These are phyloP conservation scores for Acromyrmex charruanus DNA, from an alignment of 1,140 invertebrate genomes.

Conservation along the genomic window DNA sequence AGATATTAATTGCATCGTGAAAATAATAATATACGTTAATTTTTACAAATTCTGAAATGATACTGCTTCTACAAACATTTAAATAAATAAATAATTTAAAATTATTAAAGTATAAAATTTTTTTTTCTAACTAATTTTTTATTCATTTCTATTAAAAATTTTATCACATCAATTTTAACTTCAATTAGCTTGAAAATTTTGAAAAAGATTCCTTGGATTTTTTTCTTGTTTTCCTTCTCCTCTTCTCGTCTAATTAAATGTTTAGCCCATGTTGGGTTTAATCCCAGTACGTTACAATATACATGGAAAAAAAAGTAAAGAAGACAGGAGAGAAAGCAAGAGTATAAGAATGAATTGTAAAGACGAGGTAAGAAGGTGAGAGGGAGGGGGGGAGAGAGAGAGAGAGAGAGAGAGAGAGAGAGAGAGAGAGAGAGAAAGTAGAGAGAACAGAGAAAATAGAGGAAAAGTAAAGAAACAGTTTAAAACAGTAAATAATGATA, in stretches of 20 bases:
- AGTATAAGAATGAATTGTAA: slow-evolving; percentile 41
- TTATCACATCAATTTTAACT: background rate
- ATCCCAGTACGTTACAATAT: slow-evolving; percentile 43
- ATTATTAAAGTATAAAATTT: background rate
- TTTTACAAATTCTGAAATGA: background rate
- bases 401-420: too few relatives aligned
- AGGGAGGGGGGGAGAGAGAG: background rate
- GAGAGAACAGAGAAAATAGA: too few relatives aligned
- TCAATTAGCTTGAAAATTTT: slow-evolving; percentile 11
- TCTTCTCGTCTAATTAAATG: slow-evolving; percentile 43
- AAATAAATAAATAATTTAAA: slow-evolving; percentile 1
- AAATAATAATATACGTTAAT: background rate
- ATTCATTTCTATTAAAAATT: background rate
- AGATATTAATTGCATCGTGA: background rate
- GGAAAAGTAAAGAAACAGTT: background rate
- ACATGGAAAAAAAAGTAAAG: background rate
- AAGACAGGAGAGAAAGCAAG: slow-evolving; percentile 18
- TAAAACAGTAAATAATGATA: slow-evolving; percentile 11
- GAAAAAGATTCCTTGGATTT: background rate
- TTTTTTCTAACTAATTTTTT: background rate
- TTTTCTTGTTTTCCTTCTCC: background rate
- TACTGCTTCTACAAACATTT: background rate
- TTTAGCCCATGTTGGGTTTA: slow-evolving; percentile 34
- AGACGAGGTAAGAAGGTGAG: background rate
- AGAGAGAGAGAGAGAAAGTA: too few relatives aligned